Evolutionary conservation across 2,113 vertebrate genomes (phyloP).

Genomic region (Trematomus loennbergii): DNA sequence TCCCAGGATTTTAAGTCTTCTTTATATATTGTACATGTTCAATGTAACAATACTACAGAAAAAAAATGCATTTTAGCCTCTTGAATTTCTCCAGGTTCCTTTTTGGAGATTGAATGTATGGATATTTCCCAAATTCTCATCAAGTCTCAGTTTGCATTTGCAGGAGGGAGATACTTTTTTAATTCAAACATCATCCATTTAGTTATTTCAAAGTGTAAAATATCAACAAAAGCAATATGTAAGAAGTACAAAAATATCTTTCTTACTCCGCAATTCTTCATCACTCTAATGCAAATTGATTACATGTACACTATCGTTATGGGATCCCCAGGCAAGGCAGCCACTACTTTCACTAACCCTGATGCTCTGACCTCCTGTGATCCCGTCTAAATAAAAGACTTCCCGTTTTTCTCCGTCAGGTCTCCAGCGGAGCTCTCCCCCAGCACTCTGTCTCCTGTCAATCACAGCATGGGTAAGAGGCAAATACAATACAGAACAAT

Average conservation of each 20-base stretch:
- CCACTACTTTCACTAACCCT: no score
- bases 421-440: constrained; percentile 96
- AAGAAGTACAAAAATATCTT: no score
- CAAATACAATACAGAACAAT: background rate
- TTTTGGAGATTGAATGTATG: background rate
- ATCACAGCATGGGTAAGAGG: constrained; percentile 95
- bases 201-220: no score
- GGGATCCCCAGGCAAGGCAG: background rate
- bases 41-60: no score
- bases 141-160: no score
- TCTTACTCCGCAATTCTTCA: no score
- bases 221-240: no score
- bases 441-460: constrained; percentile 95
- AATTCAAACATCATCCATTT: no score
- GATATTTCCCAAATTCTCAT: background rate
- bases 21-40: no score
- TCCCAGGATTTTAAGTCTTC: no score
- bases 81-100: background rate
- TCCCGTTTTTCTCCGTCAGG: constrained; percentile 80
- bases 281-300: background rate
- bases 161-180: background rate
- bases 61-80: background rate
- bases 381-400: background rate
- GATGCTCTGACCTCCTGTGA: background rate
- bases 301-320: background rate